Conservation (phyloP, 2,888 invertebrate genomes). For the Pantelozetes paolii region DNA sequence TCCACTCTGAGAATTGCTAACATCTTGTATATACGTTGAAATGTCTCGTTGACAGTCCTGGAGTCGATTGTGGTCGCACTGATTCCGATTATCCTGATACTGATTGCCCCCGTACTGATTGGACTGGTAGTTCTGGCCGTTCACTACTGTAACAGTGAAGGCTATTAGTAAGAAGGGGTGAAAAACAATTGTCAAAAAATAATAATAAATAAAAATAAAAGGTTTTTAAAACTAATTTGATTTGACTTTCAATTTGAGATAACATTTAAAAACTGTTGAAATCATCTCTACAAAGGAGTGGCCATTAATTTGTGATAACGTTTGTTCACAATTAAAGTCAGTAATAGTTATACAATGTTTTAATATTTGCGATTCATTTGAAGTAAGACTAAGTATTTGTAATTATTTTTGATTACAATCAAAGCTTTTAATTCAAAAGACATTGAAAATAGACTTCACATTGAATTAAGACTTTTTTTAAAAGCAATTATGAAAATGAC, state of each 20-base stretch:
- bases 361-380: too few relatives aligned
- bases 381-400: too few relatives aligned
- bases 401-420: not conserved
- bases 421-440: not conserved
- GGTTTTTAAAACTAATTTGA: too few relatives aligned
- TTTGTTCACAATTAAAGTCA: too few relatives aligned
- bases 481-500: not conserved
- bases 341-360: too few relatives aligned
- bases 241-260: too few relatives aligned
- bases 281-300: too few relatives aligned
- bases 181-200: too few relatives aligned
- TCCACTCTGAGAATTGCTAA: slow-evolving; percentile 2
- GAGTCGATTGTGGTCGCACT: slow-evolving; percentile 12
- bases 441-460: not conserved
- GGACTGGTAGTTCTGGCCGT: too few relatives aligned
- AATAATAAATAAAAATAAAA: too few relatives aligned
- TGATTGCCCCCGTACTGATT: not conserved
- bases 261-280: too few relatives aligned
- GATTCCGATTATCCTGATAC: not conserved
- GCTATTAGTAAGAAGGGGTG: not conserved
- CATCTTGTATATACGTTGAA: not conserved
- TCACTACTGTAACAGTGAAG: not conserved
- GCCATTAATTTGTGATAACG: too few relatives aligned
- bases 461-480: not conserved
- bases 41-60: slow-evolving; percentile 28